Base-by-base conservation (phyloP, 2,113 vertebrate species). In the Dendrocopos noguchii region DNA sequence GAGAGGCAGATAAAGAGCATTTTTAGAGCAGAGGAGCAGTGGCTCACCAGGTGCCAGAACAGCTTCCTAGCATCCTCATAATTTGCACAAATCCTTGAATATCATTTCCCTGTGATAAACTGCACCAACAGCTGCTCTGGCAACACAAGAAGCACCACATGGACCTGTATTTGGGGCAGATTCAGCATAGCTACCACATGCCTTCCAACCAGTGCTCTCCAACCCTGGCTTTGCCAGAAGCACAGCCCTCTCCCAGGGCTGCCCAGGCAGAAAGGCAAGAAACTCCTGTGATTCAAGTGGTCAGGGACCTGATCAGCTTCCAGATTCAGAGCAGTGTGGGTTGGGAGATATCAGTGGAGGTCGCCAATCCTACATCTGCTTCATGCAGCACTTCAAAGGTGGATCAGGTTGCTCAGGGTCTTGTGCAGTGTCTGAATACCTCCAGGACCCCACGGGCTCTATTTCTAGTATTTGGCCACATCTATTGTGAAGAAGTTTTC, bases 1-100 rank as follows among this genome's bases (percentile, higher is more conserved):
- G 47, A 88, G 88, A 88, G 90, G 94, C 86, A 88, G 88, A 91
- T 77, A 77, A 53, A 84, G 93, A 90, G 53, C 33, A 60, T 47
- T 95, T 93, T 88, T 36, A 84, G 70, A 93, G 56, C n/a, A 63
- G 88, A 72, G 33, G 31, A 93, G 46, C 70, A 36, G 83, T 14
- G 46, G 65, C 77, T 92, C 73, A 78, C 86, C 60, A 77, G 65
- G 61, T 84, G 73, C 60, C 86, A 88, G 88, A 93, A 88, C 65
- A 94, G 65, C 65, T 86, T 90, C 53, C 66, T 77, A 80, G 80
- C 80, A 88, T 56, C 73, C n/a, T 33, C 28, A 4, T 56, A 66
- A 93, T 95, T 88, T 90, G 68, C 73, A 72, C 4, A 2, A 77
- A 46, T 7, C 70, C 64, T 74, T 56, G 47, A 84, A 34, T 29